Base-by-base conservation (phyloP, 2,113 vertebrate genomes). In the Stercorarius parasiticus region DNA sequence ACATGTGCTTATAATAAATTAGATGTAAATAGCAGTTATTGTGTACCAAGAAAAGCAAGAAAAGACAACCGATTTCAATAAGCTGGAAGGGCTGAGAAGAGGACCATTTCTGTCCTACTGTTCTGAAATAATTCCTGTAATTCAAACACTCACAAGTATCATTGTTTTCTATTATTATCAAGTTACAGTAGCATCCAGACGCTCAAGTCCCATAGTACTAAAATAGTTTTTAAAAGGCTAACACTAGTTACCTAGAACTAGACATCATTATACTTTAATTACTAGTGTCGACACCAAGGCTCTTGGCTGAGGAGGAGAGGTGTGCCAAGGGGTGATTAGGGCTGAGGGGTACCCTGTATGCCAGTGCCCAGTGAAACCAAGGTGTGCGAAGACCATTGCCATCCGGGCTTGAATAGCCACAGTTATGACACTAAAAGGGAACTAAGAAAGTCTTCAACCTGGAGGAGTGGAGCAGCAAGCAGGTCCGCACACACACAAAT, bases 1-100 rank as follows among this genome's bases (percentile, higher is more conserved):
- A 95, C 91, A 81, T 94, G 66, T 93, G 95, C 79, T 97, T 95
- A 91, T 82, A 97, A 97, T 97, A 98, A 97, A 98, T 96, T 72
- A 97, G 70, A 90, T 29, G 88, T 95, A 97, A 98, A 94, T 96
- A 96, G 96, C 52, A 84, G 96, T 78, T 92, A 73, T 82, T 88
- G 95, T 91, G 83, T 91, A 82, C 59, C 93, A 92, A 88, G 90
- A 49, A 73, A 93, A 96, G 95, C 58, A 84, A 93, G 42, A 71
- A 76, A 81, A 96, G 78, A 91, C 67, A 93, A 95, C 61, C 53
- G 86, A 70, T 80, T 95, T 94, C 93, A 86, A 82, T 90, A 82
- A 88, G 23, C 81, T 90, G 69, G 34, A 78, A 72, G 36, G 67
- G 26, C 71, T 93, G 64, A 82, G 86, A 83, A 83, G 83, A 73